phyloP scores from a whole-genome alignment of 2,797 vertebrate species.

The Ciconia nigra region DNA sequence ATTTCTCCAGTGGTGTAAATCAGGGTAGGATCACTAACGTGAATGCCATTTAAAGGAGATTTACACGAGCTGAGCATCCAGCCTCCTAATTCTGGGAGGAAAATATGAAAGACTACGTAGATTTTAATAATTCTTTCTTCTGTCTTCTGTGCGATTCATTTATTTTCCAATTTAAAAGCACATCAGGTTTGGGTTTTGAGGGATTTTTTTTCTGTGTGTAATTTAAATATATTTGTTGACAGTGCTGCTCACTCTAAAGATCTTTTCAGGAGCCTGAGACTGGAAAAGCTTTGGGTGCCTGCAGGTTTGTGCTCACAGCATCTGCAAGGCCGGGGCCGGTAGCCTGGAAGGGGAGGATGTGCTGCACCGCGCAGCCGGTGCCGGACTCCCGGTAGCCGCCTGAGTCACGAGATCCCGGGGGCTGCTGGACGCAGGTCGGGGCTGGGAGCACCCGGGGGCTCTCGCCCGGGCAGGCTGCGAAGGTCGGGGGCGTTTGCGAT shows the following conservation, averaged over 20 bases:
- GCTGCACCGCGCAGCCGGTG: accelerated
- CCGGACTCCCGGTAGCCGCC: accelerated
- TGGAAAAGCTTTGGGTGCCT: not conserved
- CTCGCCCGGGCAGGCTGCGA: not conserved
- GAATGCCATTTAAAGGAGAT: not conserved
- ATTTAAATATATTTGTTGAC: slow-evolving; percentile 9
- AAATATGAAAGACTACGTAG: not conserved
- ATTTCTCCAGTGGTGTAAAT: slow-evolving; percentile 13
- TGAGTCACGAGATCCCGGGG: accelerated
- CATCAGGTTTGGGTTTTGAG: not conserved
- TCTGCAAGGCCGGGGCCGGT: not conserved
- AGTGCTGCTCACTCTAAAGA: not conserved
- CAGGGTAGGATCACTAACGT: not conserved
- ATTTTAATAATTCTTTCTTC: not conserved
- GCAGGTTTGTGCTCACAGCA: not conserved
- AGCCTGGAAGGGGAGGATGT: not conserved
- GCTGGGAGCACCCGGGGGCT: not conserved
- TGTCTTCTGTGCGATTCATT: not conserved
- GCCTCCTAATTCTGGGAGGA: not conserved
- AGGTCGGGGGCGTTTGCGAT: accelerated
- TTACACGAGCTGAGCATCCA: slow-evolving; percentile 6
- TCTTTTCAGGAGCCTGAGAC: not conserved
- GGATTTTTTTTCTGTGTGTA: not conserved
- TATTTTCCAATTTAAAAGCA: slow-evolving; percentile 1
- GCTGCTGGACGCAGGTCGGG: not conserved